Evolutionary conservation across 2,797 vertebrate genomes (phyloP), one percentile per base, ranked within the genome.

Genomic region (Cryptoprocta ferox): DNA sequence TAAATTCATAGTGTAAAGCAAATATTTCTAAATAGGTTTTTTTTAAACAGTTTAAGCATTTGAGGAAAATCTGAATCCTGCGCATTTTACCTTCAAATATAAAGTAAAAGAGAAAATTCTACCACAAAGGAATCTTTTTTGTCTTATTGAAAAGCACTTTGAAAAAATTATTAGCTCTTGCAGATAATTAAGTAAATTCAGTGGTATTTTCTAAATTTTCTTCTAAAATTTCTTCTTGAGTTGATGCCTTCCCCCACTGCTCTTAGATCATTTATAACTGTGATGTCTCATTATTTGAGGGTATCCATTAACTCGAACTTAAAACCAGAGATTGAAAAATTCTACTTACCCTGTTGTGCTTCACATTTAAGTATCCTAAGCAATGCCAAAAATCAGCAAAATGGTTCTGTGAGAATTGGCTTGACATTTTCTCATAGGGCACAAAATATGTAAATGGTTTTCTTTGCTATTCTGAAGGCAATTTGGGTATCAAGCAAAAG

Each of bases 41-140:
- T 92, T 92, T 83, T 61, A 68, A 80, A 65, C 13, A 32, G 9
- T 37, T 89, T 53, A 85, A 70, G 21, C 7, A 91, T 37, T 73
- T 85, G 14, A 68, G 91, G 37, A 91, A 89, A 73, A 61, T 24
- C 42, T 75, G 11, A 7, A 66, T 86, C 56, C 42, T 59, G 0
- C 53, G 12, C 12, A 79, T 76, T 91, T 93, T 32, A 93, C 24
- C 21, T 84, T 79, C 53, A 90, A 96, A 90, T 28, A 53, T 48
- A 75, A 96, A 95, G 50, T 93, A 89, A 96, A 80, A 92, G 56
- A 83, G 4, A 90, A 94, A 89, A 71, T 78, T 68, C 73, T 91
- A 42, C 15, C 50, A 53, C 19, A 89, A 65, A 82, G 35, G n/a
- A 90, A 59, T 2, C 32, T 28, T 68, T 79, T 89, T 85, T 75